Percentiles rank a stretch among this genome's conserved stretches.
These are phyloP conservation scores for Carassius gibelio DNA, from an alignment of 2,113 vertebrate species.

Conservation along the genomic window DNA sequence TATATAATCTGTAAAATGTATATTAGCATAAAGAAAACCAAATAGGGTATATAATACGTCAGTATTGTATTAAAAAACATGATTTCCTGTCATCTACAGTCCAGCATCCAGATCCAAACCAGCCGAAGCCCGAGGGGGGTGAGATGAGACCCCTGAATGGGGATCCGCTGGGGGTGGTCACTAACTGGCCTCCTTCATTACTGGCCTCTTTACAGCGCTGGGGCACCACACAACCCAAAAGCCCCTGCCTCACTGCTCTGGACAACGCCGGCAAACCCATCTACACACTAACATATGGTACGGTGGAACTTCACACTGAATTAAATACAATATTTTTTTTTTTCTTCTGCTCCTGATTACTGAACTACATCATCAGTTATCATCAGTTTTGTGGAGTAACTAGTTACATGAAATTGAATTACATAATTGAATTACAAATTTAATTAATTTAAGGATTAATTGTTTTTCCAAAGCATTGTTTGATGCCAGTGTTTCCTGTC, in stretches of 20 bases:
- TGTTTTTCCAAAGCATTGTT: no score
- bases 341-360: neutral
- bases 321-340: neutral
- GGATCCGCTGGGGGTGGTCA: constrained; percentile 78
- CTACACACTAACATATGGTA: constrained; percentile 93
- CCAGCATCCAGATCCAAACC: constrained; percentile 91
- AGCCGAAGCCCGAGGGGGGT: constrained; percentile 90
- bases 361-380: neutral
- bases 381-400: no score
- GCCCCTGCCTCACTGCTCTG: constrained; percentile 86
- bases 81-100: constrained; percentile 72
- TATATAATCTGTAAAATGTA: neutral
- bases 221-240: constrained; percentile 88
- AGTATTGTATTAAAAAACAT: neutral
- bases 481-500: no score
- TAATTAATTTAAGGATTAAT: no score
- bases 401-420: no score
- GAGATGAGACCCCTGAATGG: constrained; percentile 83
- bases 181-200: constrained; percentile 84
- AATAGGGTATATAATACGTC: neutral
- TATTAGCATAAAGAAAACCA: neutral
- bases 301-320: neutral
- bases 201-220: constrained; percentile 86
- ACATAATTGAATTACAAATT: no score
- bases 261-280: constrained; percentile 88